phyloP scores from a whole-genome alignment of 2,888 invertebrate species.

The Epiblema foenella region DNA sequence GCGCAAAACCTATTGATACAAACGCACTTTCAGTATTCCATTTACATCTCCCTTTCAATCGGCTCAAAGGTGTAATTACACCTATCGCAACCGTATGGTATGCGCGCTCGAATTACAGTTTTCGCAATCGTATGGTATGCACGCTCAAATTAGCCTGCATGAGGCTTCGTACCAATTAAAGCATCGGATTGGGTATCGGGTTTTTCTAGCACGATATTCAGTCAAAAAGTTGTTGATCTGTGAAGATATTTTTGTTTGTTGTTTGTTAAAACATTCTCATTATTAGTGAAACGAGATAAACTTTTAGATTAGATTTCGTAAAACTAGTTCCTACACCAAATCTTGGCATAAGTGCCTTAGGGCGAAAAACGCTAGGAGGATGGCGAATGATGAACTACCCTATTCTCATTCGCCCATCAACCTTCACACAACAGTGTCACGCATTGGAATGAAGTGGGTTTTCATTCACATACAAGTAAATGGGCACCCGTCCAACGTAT shows the following conservation, averaged over 20 bases:
- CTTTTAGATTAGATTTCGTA: too few relatives aligned
- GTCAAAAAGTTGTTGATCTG: not conserved
- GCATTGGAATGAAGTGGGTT: not conserved
- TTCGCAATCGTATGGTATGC: not conserved
- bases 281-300: too few relatives aligned
- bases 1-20: not conserved
- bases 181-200: not conserved
- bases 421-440: not conserved
- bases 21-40: not conserved
- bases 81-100: not conserved
- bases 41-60: not conserved
- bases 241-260: not conserved
- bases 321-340: too few relatives aligned
- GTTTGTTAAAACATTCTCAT: not conserved
- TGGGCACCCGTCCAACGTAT: not conserved
- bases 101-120: not conserved
- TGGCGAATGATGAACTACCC: too few relatives aligned
- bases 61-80: not conserved
- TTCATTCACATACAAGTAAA: not conserved
- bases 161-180: not conserved
- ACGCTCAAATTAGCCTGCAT: not conserved
- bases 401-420: not conserved
- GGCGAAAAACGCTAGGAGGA: too few relatives aligned
- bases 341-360: too few relatives aligned
- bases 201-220: not conserved